A percentile compares a stretch with the other conserved stretches of the same genome.
Evolutionary conservation across 2,113 vertebrate species (phyloP).

Genomic region (Gallinago paraguaiae): DNA sequence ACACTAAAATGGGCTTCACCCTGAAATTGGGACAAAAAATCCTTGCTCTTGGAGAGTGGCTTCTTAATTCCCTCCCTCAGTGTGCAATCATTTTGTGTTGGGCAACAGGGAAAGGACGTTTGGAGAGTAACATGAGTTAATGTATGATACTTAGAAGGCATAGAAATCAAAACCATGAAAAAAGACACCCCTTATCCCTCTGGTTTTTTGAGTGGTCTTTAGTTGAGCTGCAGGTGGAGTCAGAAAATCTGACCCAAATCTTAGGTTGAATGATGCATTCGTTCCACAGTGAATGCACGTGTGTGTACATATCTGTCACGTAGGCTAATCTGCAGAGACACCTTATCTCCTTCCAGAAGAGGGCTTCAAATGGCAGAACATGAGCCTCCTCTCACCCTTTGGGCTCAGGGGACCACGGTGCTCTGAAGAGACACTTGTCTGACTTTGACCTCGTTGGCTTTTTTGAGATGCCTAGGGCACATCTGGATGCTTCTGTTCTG

Average conservation of each 20-base stretch:
- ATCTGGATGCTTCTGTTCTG: background rate
- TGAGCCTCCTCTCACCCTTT: background rate
- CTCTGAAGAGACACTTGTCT: background rate
- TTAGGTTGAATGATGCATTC: background rate
- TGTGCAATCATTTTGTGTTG: background rate
- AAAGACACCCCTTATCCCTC: background rate
- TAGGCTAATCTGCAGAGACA: background rate
- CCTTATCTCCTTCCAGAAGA: too few species aligned
- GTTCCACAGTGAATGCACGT: background rate
- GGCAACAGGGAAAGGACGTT: background rate
- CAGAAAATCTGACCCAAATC: conserved; percentile 5
- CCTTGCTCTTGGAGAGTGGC: background rate
- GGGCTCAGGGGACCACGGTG: background rate
- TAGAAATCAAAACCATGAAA: background rate
- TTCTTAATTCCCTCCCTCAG: background rate
- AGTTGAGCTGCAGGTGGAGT: background rate
- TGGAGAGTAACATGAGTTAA: background rate
- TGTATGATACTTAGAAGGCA: background rate
- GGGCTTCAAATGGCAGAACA: background rate
- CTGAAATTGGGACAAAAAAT: background rate
- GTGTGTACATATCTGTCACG: background rate
- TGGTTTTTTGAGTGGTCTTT: background rate
- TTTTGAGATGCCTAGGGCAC: background rate
- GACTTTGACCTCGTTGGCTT: background rate
- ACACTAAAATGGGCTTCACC: background rate